These are phyloP conservation scores for Hypomesus transpacificus DNA, from an alignment of 2,113 vertebrate species.

Conservation along the genomic window DNA sequence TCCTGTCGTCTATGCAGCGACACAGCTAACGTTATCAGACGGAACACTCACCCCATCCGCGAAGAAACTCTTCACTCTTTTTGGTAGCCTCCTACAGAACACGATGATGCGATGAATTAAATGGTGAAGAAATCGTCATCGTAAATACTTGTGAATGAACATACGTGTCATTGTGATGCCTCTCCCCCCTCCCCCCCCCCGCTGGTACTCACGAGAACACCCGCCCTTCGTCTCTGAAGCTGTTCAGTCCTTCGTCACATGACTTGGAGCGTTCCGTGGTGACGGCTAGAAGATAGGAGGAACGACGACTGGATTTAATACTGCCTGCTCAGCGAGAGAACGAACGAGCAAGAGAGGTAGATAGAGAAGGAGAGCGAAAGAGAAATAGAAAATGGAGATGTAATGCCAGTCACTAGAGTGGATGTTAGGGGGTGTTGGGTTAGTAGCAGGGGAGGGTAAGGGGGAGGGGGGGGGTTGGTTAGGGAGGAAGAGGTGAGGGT, in stretches of 20 bases:
- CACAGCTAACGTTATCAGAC: background rate
- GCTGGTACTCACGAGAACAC: constrained; percentile 69
- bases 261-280: constrained; percentile 97
- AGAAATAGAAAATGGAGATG: constrained; percentile 50
- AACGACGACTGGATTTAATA: constrained; percentile 91
- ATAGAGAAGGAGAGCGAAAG: constrained; percentile 15
- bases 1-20: background rate
- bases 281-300: constrained; percentile 97
- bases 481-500: constrained; percentile 1
- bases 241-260: constrained; percentile 93
- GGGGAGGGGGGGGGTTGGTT: constrained; percentile 2
- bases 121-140: too few relatives aligned
- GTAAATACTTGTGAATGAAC: too few relatives aligned
- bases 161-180: background rate
- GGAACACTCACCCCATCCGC: constrained; percentile 84
- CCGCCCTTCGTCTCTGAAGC: constrained; percentile 87
- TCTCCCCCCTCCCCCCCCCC: background rate
- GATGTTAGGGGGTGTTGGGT: constrained; percentile 48
- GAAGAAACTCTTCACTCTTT: constrained; percentile 94
- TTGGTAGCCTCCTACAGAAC: constrained; percentile 82
- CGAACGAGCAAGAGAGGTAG: constrained; percentile 31
- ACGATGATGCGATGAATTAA: background rate
- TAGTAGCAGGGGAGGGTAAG: constrained; percentile 26
- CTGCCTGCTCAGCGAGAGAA: constrained; percentile 74
- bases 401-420: constrained; percentile 56